Base-by-base conservation (phyloP, 2,113 vertebrate genomes). In the Pitta sordida region DNA sequence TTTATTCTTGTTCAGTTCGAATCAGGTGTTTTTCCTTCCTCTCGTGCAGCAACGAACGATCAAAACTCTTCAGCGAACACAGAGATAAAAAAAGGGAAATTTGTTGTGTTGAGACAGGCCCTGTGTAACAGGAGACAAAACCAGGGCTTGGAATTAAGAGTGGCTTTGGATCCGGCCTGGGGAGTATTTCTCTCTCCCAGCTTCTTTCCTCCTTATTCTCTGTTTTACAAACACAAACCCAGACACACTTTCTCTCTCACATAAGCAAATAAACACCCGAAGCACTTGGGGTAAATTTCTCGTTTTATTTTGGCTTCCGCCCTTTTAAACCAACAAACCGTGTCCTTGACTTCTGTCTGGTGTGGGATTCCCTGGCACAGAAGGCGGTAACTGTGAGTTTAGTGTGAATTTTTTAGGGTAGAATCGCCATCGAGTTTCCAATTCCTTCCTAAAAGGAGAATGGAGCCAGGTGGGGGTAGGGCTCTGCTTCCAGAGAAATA, bases 41-140 rank as follows among this genome's bases (percentile, higher is more conserved):
- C 1, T 18, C 58, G 5, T 27, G 64, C 0, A 0, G 15, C 32
- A 32, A 10, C 26, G 30, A 43, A 32, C 24, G 52, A 19, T 17
- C 19, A 20, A 15, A 62, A 5, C 11, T 11, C 23, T 46, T 34
- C 51, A 43, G 67, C n/a, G 60, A 74, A 7, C 30, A 10, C 15
- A 55, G 49, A 34, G 34, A 20, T 1, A 21, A 21, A 15, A 69
- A 91, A 30, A 17, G 2, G 13, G 4, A 39, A 14, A 5, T 4
- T 6, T 46, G 1, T 17, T 56, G 3, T 5, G 36, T 16, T 36
- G 13, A 39, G 4, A 9, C 37, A 56, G 67, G 39, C 29, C 49
- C 22, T 16, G 17, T 22, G 1, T 30, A 32, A 64, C 21, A 21
- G 23, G 43, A 19, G 8, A 49, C 17, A 6, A 18, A 18, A 4